A percentile compares a stretch with the other conserved stretches of the same genome.
These are phyloP conservation scores for Amaurobius ferox DNA, from an alignment of 2,888 invertebrate species.

Conservation along the genomic window DNA sequence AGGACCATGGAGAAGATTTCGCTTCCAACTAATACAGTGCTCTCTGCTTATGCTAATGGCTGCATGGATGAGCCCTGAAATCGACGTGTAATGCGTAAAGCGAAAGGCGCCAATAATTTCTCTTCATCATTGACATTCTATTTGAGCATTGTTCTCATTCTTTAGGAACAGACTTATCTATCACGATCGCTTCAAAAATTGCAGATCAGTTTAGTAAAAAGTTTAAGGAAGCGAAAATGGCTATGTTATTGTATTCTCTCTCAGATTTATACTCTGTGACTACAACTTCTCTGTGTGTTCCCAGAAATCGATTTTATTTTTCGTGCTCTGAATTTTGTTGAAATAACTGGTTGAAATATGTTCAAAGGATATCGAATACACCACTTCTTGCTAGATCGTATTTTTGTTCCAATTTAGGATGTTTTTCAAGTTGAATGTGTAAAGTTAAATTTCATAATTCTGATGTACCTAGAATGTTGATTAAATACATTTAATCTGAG, in stretches of 20 bases:
- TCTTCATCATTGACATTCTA: slow-evolving; percentile 48
- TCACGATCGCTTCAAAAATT: slow-evolving; percentile 42
- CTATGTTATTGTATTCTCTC: slow-evolving; percentile 49
- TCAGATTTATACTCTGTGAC: slow-evolving; percentile 27
- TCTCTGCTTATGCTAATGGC: slow-evolving; percentile 64
- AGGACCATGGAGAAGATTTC: slow-evolving; percentile 51
- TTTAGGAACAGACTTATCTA: slow-evolving; percentile 41
- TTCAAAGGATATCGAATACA: background rate
- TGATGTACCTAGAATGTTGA: no score
- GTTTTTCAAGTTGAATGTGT: no score
- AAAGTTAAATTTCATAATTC: no score
- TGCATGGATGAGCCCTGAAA: slow-evolving; percentile 45
- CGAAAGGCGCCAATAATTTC: slow-evolving; percentile 34
- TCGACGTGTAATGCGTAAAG: slow-evolving; percentile 56
- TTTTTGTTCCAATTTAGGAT: no score
- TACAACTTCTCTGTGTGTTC: slow-evolving; percentile 24
- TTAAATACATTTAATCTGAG: no score
- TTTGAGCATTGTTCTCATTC: slow-evolving; percentile 23
- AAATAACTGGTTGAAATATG: slow-evolving; percentile 34
- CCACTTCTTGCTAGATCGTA: no score
- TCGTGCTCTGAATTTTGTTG: slow-evolving; percentile 55
- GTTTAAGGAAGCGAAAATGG: slow-evolving; percentile 34
- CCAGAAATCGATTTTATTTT: slow-evolving; percentile 60
- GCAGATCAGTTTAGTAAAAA: slow-evolving; percentile 36
- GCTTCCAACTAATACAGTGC: slow-evolving; percentile 57